These are phyloP conservation scores for Columbina picui DNA, from an alignment of 2,113 vertebrate genomes.

Conservation along the genomic window DNA sequence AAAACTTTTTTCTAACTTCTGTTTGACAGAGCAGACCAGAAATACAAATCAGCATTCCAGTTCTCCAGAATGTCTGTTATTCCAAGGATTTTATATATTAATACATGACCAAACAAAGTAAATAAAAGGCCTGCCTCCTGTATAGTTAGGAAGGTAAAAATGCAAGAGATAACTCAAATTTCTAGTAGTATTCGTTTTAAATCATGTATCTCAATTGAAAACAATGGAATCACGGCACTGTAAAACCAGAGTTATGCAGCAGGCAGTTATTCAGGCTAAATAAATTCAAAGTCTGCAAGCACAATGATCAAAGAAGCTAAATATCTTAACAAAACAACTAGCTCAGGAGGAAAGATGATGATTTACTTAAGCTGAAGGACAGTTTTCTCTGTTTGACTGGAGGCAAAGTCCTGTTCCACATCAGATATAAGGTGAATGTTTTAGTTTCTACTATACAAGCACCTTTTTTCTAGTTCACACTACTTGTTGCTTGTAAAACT, in stretches of 20 bases:
- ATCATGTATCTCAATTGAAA: background rate
- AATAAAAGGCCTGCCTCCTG: background rate
- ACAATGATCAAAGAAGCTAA: background rate
- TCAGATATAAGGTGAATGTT: background rate
- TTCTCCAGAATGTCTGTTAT: background rate
- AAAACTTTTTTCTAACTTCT: background rate
- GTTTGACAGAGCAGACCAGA: background rate
- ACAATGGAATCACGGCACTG: background rate
- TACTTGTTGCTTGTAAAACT: background rate
- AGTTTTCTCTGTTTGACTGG: background rate
- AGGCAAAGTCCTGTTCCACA: background rate
- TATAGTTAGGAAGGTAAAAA: background rate
- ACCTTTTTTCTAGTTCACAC: background rate
- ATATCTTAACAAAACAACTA: background rate
- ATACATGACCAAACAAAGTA: background rate
- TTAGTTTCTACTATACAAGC: background rate
- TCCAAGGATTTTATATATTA: background rate
- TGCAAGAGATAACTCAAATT: background rate
- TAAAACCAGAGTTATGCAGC: background rate
- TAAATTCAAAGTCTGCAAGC: background rate
- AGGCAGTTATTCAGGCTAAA: background rate
- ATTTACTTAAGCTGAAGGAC: background rate
- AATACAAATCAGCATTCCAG: background rate
- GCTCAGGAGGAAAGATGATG: rapidly evolving
- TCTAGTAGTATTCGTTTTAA: background rate